Percentiles rank a stretch among this genome's conserved stretches.
Evolutionary conservation across 2,797 vertebrate genomes (phyloP).

Genomic region (Ctenopoma kingsleyae): DNA sequence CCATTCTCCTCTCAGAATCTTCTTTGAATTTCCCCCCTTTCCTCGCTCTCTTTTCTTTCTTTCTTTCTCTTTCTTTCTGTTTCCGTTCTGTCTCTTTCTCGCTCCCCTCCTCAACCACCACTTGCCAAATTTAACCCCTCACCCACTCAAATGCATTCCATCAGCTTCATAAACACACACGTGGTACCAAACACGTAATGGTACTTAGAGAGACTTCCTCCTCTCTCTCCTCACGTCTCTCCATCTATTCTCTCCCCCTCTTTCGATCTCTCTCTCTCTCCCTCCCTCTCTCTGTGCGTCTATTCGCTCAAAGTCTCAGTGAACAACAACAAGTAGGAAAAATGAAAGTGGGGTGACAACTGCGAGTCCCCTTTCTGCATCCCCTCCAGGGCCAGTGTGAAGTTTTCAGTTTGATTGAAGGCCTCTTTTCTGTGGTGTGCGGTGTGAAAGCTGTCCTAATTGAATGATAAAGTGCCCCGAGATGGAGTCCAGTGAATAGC

Average conservation of each 20-base stretch:
- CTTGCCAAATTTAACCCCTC: slow-evolving; percentile 70
- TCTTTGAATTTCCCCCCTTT: slow-evolving; percentile 57
- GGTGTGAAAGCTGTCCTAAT: slow-evolving; percentile 91
- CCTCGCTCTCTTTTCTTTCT: neutral
- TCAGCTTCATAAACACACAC: slow-evolving; percentile 68
- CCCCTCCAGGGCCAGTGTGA: slow-evolving; percentile 86
- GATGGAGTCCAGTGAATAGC: slow-evolving; percentile 87
- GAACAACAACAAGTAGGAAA: slow-evolving; percentile 71
- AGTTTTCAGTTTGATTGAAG: slow-evolving; percentile 89
- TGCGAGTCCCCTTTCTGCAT: slow-evolving; percentile 71
- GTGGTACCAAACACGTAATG: slow-evolving; percentile 50
- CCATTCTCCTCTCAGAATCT: slow-evolving; percentile 51
- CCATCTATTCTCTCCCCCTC: slow-evolving; percentile 33
- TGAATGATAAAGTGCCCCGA: slow-evolving; percentile 90
- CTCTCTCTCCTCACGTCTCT: slow-evolving; percentile 47
- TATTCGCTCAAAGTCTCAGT: slow-evolving; percentile 42
- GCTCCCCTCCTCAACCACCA: slow-evolving; percentile 18
- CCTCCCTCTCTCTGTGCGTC: slow-evolving; percentile 8
- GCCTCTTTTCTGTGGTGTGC: slow-evolving; percentile 86
- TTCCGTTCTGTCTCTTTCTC: neutral
- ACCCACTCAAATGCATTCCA: slow-evolving; percentile 70
- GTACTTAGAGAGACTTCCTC: slow-evolving; percentile 53
- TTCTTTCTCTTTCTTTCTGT: neutral
- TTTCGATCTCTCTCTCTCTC: neutral
- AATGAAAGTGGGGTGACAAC: slow-evolving; percentile 81